A percentile compares a stretch with the other conserved stretches of the same genome.
These are phyloP conservation scores for Syngnathoides biaculeatus DNA, from an alignment of 2,113 vertebrate species.

Conservation along the genomic window DNA sequence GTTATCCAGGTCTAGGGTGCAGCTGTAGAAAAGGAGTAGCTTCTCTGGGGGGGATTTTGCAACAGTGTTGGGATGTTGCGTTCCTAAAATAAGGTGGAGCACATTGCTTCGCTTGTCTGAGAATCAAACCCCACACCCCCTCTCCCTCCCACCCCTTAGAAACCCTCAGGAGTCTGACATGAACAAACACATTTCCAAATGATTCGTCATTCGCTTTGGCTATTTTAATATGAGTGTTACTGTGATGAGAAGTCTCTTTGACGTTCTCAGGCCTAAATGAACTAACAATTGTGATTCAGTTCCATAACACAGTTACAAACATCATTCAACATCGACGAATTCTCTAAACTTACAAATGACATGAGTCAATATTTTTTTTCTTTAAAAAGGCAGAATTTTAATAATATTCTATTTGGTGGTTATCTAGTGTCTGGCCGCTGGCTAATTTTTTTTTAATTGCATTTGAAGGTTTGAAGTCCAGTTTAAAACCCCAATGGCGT, in stretches of 20 bases:
- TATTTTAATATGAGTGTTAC: background rate
- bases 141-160: too few species aligned
- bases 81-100: background rate
- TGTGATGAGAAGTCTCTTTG: background rate
- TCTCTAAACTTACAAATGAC: background rate
- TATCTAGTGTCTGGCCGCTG: background rate
- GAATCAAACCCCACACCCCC: background rate
- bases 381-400: background rate
- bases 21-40: background rate
- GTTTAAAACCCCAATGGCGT: background rate
- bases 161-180: constrained; percentile 4
- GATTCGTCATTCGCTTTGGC: background rate
- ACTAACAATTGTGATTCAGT: background rate
- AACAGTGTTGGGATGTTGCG: background rate
- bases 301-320: background rate
- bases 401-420: background rate
- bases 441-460: background rate
- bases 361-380: background rate
- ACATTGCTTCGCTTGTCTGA: background rate
- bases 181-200: constrained; percentile 10
- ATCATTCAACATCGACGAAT: too few species aligned
- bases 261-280: background rate
- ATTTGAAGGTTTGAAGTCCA: background rate
- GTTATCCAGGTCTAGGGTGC: background rate
- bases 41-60: background rate